These are phyloP conservation scores for Pelagia noctiluca DNA, from an alignment of 30 jellyfish, hydroid and myxozoan species.

Conservation along the genomic window DNA sequence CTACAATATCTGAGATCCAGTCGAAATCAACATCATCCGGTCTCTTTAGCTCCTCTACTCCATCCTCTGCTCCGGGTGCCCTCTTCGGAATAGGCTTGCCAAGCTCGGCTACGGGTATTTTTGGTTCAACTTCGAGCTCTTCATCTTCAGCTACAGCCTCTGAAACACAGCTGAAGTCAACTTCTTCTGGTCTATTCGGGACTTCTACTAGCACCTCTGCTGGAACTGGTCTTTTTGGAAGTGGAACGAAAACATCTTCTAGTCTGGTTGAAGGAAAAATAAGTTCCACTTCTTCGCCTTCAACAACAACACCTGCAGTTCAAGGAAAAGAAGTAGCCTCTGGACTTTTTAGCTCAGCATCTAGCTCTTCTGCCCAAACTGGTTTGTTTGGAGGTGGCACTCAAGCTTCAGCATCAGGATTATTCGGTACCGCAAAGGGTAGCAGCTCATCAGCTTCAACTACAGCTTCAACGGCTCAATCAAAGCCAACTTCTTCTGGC, in stretches of 20 bases:
- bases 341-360: neutral
- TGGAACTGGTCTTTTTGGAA: neutral
- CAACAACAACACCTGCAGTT: too few relatives aligned
- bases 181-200: conserved; percentile 39
- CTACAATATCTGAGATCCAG: neutral
- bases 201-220: conserved; percentile 1
- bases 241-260: conserved; percentile 3
- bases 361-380: neutral
- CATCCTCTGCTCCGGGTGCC: conserved; percentile 24
- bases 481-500: conserved; percentile 35
- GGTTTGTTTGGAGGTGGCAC: neutral
- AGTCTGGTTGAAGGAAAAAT: conserved; percentile 55
- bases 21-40: conserved; percentile 19
- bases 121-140: neutral
- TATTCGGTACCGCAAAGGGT: conserved; percentile 6
- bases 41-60: conserved; percentile 40
- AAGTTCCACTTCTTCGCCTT: too few relatives aligned
- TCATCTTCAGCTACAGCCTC: neutral
- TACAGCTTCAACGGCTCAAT: conserved; percentile 3
- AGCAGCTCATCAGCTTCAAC: conserved; percentile 18
- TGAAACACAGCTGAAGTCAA: neutral
- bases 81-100: neutral
- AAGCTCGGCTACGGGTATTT: neutral
- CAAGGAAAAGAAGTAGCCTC: too few relatives aligned
- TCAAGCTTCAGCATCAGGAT: conserved; percentile 16